phyloP scores from a whole-genome alignment of 2,797 vertebrate genomes.

The Sebastes iracundus region DNA sequence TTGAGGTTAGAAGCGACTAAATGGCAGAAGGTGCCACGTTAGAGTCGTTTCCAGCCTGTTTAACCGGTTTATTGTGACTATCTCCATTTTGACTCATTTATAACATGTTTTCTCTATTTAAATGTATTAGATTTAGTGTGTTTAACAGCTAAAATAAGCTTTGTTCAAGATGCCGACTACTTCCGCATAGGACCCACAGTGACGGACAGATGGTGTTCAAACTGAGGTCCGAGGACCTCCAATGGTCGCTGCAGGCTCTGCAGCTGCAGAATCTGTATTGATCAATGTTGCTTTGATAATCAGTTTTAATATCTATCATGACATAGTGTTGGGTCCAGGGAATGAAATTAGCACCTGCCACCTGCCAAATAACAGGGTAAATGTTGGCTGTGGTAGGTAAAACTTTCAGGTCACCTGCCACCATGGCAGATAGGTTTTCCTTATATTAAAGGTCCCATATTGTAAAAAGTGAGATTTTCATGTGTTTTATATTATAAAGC shows the following conservation, averaged over 20 bases:
- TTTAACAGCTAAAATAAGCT: neutral
- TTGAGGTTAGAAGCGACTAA: neutral
- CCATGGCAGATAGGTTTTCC: too few species aligned
- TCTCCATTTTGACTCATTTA: rapidly evolving
- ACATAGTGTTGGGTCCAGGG: neutral
- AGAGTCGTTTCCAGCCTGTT: neutral
- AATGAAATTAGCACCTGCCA: too few species aligned
- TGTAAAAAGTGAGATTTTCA: too few species aligned
- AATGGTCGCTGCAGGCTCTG: neutral
- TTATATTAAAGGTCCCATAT: too few species aligned
- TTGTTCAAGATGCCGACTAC: neutral
- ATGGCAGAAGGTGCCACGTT: neutral
- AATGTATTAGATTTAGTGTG: neutral
- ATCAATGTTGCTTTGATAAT: neutral
- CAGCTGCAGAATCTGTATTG: too few species aligned
- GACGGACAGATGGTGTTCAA: conserved; percentile 8
- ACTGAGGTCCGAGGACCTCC: neutral
- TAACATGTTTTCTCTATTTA: rapidly evolving
- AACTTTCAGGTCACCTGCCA: too few species aligned
- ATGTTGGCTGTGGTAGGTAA: too few species aligned
- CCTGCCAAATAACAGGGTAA: too few species aligned
- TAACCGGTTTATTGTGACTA: neutral
- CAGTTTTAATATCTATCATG: neutral
- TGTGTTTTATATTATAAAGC: too few species aligned
- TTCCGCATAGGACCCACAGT: conserved; percentile 37